Evolutionary conservation across 2,888 invertebrate species (phyloP), one percentile per base, ranked within the genome.

Genomic region (Cactoblastis cactorum): DNA sequence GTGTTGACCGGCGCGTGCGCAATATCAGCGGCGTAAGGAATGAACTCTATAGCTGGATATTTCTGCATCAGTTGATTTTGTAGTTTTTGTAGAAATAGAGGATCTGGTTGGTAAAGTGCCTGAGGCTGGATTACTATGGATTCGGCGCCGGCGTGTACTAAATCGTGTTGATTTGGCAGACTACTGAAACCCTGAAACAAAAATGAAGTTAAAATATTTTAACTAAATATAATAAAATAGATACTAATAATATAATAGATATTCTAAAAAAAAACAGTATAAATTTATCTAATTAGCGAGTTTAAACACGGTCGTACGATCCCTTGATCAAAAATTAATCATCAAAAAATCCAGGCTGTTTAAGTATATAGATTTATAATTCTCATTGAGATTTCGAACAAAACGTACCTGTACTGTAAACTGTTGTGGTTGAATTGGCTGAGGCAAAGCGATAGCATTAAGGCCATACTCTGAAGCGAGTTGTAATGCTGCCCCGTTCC

Each of bases 61-160:
- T 86, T 72, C 55, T 88, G 82, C 35, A 83, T 58, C 15, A 86
- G 65, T 55, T 86, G 86, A 32, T 67, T 75, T 63, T 87, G 88
- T 19, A 88, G 66, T 59, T 87, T 88, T 57, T 88, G 88, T 49
- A 91, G 67, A 56, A 81, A 90, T 55, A 74, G 67, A n/a, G 83
- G 83, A 59, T 91, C 91, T 8, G 91, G 85, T 66, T 91, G 91
- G 57, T 91, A 92, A 5, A 92, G 71, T 9, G 81, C 74, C 54
- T 78, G 80, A 2, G 83, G 83, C 52, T 83, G 74, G 55, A 87
- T 80, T 15, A 85, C 72, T 43, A 83, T 72, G 8, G 81, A 78
- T 53, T 84, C 83, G 1, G 80, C 73, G 39, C 80, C 83, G 12
- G 80, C 68, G 45, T 77, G 78, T 34, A 80, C 54, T 6, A 82